These are phyloP conservation scores for Schlechtendalia chinensis DNA, from an alignment of 1,140 invertebrate genomes.

Conservation along the genomic window DNA sequence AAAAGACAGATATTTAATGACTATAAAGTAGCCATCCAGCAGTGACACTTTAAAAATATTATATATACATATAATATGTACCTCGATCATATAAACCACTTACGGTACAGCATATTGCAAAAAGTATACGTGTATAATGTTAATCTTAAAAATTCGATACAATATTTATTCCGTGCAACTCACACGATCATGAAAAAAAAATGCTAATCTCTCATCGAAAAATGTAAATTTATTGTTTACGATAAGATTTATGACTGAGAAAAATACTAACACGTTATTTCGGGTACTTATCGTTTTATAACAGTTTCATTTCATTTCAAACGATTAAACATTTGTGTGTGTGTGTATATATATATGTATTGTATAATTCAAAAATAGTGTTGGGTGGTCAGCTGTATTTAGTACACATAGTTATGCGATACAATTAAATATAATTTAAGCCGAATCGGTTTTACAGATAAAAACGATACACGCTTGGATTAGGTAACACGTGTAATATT, in stretches of 20 bases:
- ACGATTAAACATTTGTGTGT: constrained; percentile 24
- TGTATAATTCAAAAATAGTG: background rate
- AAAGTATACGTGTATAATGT: no score
- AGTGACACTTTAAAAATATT: no score
- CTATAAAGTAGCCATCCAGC: no score
- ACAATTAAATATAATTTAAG: constrained; percentile 7
- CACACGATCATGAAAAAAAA: no score
- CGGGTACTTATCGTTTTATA: no score
- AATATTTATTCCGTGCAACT: no score
- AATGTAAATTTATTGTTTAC: background rate
- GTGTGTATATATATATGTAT: no score
- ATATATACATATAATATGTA: background rate
- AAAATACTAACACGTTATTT: background rate
- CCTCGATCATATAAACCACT: background rate
- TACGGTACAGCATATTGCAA: no score
- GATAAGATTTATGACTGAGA: background rate
- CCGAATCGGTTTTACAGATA: background rate
- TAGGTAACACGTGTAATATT: background rate
- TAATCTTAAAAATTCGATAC: no score
- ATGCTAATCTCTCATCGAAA: background rate
- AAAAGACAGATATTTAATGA: no score
- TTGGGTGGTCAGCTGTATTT: background rate
- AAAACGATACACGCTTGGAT: background rate
- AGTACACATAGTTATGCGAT: background rate
- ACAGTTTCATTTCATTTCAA: constrained; percentile 10